These are phyloP conservation scores for Alosa alosa DNA, from an alignment of 2,113 vertebrate genomes.

Conservation along the genomic window DNA sequence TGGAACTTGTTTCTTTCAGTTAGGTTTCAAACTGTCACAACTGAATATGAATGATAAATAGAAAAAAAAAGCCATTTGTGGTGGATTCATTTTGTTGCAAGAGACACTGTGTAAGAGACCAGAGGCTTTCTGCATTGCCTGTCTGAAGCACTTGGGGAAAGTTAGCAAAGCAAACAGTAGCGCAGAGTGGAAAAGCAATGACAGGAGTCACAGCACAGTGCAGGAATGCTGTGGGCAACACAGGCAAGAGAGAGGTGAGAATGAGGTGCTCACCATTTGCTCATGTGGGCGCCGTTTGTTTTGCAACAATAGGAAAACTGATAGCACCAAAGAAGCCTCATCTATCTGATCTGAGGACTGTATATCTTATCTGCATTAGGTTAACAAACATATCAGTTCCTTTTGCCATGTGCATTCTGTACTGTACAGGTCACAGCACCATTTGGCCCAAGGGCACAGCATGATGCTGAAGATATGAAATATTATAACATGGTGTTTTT, in stretches of 20 bases:
- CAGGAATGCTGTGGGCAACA: slow-evolving; percentile 29
- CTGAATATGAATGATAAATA: background rate
- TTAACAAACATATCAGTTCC: too few relatives aligned
- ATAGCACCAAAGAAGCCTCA: too few relatives aligned
- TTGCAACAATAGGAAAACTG: too few relatives aligned
- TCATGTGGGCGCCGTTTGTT: too few relatives aligned
- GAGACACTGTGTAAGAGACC: background rate
- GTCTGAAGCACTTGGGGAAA: slow-evolving; percentile 30
- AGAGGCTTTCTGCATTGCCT: slow-evolving; percentile 19
- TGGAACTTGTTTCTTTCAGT: background rate
- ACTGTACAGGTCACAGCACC: background rate
- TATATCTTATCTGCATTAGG: too few relatives aligned
- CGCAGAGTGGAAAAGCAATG: background rate
- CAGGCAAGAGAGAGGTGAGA: slow-evolving; percentile 5
- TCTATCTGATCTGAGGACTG: too few relatives aligned
- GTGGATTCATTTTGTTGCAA: background rate
- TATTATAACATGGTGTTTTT: background rate
- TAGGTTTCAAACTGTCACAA: background rate
- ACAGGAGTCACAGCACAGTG: slow-evolving; percentile 35
- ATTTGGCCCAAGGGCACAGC: background rate
- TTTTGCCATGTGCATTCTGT: too few relatives aligned
- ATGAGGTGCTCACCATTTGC: background rate
- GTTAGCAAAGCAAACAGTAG: slow-evolving; percentile 40
- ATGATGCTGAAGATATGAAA: background rate
- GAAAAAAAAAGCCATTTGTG: background rate